These are phyloP conservation scores for Drosophila baimaii DNA, from an alignment of 1,140 invertebrate species.

Conservation along the genomic window DNA sequence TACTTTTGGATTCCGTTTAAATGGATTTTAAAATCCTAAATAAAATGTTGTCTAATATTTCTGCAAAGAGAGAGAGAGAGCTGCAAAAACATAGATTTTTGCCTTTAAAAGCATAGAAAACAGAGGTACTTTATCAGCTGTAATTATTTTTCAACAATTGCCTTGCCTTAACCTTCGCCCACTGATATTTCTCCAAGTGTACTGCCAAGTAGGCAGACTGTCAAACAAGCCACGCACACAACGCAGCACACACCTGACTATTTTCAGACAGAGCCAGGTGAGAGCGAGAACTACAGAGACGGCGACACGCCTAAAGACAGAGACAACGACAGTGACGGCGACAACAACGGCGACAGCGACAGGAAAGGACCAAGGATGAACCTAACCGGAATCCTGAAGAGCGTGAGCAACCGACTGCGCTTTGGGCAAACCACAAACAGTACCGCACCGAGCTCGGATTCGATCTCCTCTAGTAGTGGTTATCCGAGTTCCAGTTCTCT, in stretches of 20 bases:
- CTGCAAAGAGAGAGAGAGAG: not conserved
- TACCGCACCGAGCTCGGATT: not conserved
- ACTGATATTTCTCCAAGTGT: not conserved
- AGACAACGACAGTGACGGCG: slow-evolving; percentile 20
- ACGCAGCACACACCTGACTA: slow-evolving; percentile 26
- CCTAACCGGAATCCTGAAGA: slow-evolving; percentile 60
- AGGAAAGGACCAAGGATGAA: slow-evolving; percentile 60
- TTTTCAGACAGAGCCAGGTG: slow-evolving; percentile 36
- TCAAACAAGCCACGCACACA: slow-evolving; percentile 35
- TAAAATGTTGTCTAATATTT: too few species aligned
- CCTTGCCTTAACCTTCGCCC: not conserved
- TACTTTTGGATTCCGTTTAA: too few species aligned
- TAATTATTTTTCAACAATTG: not conserved
- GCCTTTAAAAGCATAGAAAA: too few species aligned
- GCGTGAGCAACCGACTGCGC: slow-evolving; percentile 54
- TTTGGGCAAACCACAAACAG: slow-evolving; percentile 23
- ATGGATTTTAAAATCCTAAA: not conserved
- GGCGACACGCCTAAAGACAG: slow-evolving; percentile 24
- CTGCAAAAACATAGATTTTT: not conserved
- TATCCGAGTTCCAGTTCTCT: not conserved
- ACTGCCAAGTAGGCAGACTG: slow-evolving; percentile 31
- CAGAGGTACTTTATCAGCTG: too few species aligned
- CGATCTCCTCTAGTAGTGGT: slow-evolving; percentile 1
- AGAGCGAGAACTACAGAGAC: slow-evolving; percentile 10
- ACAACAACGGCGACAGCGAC: slow-evolving; percentile 17